A percentile compares a stretch with the other conserved stretches of the same genome.
These are phyloP conservation scores for Onychostoma macrolepis DNA, from an alignment of 2,113 vertebrate genomes.

Conservation along the genomic window DNA sequence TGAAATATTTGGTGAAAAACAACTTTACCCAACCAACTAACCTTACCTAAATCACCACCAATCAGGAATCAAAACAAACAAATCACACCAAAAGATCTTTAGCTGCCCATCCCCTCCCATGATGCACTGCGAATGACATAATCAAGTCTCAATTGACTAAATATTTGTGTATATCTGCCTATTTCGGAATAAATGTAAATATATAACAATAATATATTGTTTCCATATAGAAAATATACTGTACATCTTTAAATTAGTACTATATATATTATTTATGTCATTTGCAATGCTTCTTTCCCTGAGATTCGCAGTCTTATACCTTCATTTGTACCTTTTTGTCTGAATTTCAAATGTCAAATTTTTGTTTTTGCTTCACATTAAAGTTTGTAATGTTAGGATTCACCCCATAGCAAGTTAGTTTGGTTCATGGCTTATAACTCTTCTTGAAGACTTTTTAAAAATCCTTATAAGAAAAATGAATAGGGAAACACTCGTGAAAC, in stretches of 20 bases:
- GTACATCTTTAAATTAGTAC: too few species aligned
- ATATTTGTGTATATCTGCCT: too few species aligned
- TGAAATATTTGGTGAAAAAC: neutral
- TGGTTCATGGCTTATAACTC: neutral
- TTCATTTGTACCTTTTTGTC: too few species aligned
- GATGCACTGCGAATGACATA: neutral
- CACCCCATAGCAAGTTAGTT: neutral
- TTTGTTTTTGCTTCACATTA: neutral
- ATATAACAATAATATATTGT: too few species aligned
- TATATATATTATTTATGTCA: too few species aligned
- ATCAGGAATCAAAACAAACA: neutral
- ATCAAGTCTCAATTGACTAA: neutral
- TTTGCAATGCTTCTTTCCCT: too few species aligned
- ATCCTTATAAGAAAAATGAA: neutral
- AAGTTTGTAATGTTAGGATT: neutral
- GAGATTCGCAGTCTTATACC: too few species aligned
- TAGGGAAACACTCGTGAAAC: neutral
- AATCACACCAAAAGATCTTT: neutral
- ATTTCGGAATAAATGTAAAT: too few species aligned
- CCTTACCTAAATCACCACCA: neutral
- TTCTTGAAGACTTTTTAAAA: neutral
- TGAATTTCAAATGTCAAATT: too few species aligned
- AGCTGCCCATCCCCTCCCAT: neutral
- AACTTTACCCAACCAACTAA: neutral
- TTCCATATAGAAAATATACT: too few species aligned